Evolutionary conservation across 1,140 invertebrate genomes (phyloP).

Genomic region (Drosophila oshimai): DNA sequence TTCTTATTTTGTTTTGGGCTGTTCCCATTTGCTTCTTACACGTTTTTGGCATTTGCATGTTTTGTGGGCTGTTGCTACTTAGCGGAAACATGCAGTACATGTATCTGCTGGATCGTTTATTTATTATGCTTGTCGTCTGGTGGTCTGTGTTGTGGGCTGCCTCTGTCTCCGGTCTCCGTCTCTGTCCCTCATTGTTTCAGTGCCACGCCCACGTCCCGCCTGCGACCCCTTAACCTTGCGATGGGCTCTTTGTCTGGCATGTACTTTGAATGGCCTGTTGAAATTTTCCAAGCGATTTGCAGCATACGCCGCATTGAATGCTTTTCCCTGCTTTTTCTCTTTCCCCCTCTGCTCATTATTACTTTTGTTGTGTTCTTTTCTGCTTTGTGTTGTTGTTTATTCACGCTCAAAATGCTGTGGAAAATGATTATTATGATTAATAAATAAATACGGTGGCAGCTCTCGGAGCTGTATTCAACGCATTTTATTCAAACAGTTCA

Average conservation of each 20-base stretch:
- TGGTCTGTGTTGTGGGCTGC: no score
- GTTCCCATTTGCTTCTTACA: conserved; percentile 36
- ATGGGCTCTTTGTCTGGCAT: conserved; percentile 33
- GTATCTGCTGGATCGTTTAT: conserved; percentile 49
- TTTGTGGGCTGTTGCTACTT: conserved; percentile 33
- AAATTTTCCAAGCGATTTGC: conserved; percentile 79
- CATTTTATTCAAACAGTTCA: conserved; percentile 51
- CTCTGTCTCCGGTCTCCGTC: no score
- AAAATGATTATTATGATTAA: conserved; percentile 82
- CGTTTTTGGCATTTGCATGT: conserved; percentile 52
- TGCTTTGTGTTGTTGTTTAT: conserved; percentile 30
- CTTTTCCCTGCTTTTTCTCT: conserved; percentile 23
- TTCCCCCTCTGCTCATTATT: conserved; percentile 2
- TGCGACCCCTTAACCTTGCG: conserved; percentile 1
- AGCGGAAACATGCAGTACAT: conserved; percentile 33
- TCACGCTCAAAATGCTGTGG: conserved; percentile 73
- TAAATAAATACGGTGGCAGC: conserved; percentile 66
- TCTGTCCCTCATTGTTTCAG: not conserved
- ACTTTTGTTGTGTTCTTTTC: conserved; percentile 5
- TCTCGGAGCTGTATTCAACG: conserved; percentile 28
- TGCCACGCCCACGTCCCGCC: not conserved
- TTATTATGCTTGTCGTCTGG: conserved; percentile 53
- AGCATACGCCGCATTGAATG: conserved; percentile 78
- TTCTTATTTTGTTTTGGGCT: conserved; percentile 54
- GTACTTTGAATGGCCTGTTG: conserved; percentile 55